Percentiles rank a stretch among this genome's conserved stretches.
phyloP scores from a whole-genome alignment of 2,113 vertebrate species.

The Albula glossodonta region DNA sequence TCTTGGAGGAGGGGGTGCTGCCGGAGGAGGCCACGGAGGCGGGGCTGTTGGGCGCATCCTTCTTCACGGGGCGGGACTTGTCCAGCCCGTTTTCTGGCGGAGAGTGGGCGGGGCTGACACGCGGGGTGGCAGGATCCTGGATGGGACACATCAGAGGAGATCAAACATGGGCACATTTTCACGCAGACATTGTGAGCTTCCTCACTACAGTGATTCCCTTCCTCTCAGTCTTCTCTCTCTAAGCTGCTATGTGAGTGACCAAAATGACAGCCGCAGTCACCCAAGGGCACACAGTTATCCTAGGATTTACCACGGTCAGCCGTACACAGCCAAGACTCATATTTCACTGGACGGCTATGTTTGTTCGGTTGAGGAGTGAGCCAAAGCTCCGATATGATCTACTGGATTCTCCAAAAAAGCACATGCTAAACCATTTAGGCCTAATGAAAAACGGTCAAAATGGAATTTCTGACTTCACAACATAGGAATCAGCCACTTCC shows the following conservation, averaged over 20 bases:
- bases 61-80: slow-evolving; percentile 86
- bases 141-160: slow-evolving; percentile 35
- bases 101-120: slow-evolving; percentile 88
- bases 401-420: not conserved
- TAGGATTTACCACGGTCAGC: not conserved
- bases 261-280: not conserved
- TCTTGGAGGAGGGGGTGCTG: slow-evolving; percentile 95
- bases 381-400: not conserved
- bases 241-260: not conserved
- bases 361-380: not conserved
- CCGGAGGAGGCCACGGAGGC: slow-evolving; percentile 95
- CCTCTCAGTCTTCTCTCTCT: too few relatives aligned
- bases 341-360: too few relatives aligned
- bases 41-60: slow-evolving; percentile 90
- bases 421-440: not conserved
- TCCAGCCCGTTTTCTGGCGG: slow-evolving; percentile 93
- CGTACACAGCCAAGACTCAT: too few relatives aligned
- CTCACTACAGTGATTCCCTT: too few relatives aligned
- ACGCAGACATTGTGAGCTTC: not conserved
- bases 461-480: not conserved
- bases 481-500: not conserved
- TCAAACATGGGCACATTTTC: slow-evolving; percentile 28
- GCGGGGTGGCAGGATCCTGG: slow-evolving; percentile 88
- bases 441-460: not conserved
- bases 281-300: not conserved